phyloP scores from a whole-genome alignment of 1,140 invertebrate genomes.

The Thaumatotibia leucotreta region DNA sequence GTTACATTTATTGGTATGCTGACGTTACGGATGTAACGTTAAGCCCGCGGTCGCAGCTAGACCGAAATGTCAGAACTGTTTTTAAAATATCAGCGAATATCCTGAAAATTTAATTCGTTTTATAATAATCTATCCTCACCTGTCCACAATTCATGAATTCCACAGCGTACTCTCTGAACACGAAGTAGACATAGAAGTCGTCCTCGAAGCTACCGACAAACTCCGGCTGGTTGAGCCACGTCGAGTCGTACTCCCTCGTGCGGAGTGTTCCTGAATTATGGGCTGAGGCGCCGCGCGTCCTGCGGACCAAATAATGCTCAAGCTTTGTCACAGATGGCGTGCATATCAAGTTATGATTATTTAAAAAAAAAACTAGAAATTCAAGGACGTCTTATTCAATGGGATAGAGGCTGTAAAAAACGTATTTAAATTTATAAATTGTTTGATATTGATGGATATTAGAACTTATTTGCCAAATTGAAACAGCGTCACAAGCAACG shows the following conservation, averaged over 20 bases:
- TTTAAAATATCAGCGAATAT: no score
- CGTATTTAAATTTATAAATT: no score
- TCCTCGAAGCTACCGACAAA: conserved; percentile 96
- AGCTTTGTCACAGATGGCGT: neutral
- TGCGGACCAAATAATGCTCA: conserved; percentile 30
- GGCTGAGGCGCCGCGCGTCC: conserved; percentile 45
- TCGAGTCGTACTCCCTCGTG: conserved; percentile 92
- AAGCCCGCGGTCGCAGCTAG: no score
- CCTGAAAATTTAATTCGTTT: neutral
- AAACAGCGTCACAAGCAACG: no score
- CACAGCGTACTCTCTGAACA: conserved; percentile 93
- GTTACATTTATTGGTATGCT: no score
- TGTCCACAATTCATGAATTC: conserved; percentile 97
- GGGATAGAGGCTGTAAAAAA: no score
- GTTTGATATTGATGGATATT: no score
- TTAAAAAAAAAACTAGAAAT: no score
- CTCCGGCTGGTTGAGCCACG: conserved; percentile 95
- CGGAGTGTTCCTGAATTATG: conserved; percentile 75
- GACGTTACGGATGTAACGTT: no score
- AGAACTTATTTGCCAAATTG: no score
- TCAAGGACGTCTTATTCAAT: no score
- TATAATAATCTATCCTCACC: conserved; percentile 67
- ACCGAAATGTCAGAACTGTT: no score
- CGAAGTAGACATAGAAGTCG: conserved; percentile 91
- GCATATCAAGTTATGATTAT: neutral